phyloP scores from a whole-genome alignment of 2,113 vertebrate species.

The Ptychochromis oligacanthus region DNA sequence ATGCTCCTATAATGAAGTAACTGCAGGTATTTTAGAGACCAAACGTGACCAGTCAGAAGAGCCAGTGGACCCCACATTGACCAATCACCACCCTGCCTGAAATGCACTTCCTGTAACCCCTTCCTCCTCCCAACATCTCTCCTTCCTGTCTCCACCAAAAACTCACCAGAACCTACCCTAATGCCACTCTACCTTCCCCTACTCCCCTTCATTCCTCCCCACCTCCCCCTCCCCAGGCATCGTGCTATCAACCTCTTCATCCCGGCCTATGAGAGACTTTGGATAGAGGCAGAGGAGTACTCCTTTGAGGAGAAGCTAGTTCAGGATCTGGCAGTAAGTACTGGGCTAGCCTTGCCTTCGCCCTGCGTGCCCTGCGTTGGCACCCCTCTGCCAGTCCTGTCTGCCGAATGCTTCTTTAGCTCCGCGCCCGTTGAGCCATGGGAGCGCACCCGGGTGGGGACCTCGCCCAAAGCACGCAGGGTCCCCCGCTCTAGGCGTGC shows the following conservation, averaged over 20 bases:
- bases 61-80: conserved; percentile 89
- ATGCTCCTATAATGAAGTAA: conserved; percentile 45
- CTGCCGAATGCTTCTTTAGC: conserved; percentile 81
- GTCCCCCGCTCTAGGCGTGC: conserved; percentile 70
- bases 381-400: conserved; percentile 70
- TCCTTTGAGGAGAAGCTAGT: conserved; percentile 99
- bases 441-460: conserved; percentile 70
- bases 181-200: conserved; percentile 75
- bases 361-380: conserved; percentile 81
- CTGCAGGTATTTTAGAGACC: conserved; percentile 41
- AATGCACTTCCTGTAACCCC: conserved; percentile 72
- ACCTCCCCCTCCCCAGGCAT: conserved; percentile 92
- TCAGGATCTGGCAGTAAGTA: conserved; percentile 99
- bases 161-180: conserved; percentile 71
- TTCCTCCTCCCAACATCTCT: conserved; percentile 56
- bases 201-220: conserved; percentile 63
- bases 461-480: conserved; percentile 63
- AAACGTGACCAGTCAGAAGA: conserved; percentile 95
- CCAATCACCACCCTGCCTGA: conserved; percentile 85
- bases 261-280: conserved; percentile 99
- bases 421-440: conserved; percentile 74
- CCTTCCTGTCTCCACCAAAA: conserved; percentile 69
- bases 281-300: conserved; percentile 99
- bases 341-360: conserved; percentile 74
- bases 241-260: conserved; percentile 99